phyloP scores from a whole-genome alignment of 2,113 vertebrate genomes.

The Pongo pygmaeus region DNA sequence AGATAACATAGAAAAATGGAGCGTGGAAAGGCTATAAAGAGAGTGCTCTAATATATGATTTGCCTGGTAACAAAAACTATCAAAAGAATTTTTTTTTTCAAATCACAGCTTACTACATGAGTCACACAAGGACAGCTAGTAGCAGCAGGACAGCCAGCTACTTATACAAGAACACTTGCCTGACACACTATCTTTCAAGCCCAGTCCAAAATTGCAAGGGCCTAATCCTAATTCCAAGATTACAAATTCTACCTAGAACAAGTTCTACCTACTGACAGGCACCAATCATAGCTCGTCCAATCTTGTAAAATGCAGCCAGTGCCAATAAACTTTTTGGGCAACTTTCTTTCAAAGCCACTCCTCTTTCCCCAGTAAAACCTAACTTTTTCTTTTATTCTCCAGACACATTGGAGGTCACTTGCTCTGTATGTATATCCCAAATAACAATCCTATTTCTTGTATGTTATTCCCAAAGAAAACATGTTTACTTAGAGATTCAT shows the following conservation, averaged over 20 bases:
- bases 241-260: background rate
- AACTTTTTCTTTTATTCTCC: background rate
- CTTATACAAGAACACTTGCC: background rate
- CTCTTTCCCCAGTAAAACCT: background rate
- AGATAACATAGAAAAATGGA: background rate
- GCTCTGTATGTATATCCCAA: background rate
- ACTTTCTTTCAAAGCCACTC: background rate
- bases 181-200: background rate
- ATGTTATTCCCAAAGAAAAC: background rate
- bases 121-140: background rate
- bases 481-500: background rate
- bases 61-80: background rate
- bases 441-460: background rate
- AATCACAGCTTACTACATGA: background rate
- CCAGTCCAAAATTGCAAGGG: background rate
- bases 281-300: background rate
- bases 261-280: too few species aligned
- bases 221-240: background rate
- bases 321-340: background rate
- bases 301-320: background rate
- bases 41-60: background rate
- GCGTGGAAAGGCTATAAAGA: background rate
- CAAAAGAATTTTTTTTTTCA: too few species aligned
- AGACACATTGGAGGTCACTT: background rate
- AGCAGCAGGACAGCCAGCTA: background rate